Conservation (phyloP, 1,140 invertebrate species). For the Microplitis mediator region DNA sequence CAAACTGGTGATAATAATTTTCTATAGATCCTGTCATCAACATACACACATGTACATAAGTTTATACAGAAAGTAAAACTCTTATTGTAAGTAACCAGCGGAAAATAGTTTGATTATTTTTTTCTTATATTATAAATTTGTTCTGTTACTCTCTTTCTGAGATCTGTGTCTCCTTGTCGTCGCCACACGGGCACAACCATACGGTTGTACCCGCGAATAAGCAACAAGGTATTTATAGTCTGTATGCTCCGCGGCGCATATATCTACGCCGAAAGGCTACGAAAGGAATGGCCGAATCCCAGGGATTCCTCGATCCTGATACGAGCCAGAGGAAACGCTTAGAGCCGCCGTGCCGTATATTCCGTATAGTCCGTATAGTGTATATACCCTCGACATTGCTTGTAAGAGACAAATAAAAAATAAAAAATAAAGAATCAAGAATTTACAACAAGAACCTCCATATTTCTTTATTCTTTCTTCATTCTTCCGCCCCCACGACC, state of each 20-base stretch:
- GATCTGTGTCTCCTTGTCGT: constrained; percentile 1
- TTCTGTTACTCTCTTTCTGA: not conserved
- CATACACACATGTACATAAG: too few species aligned
- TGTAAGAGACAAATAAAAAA: constrained; percentile 9
- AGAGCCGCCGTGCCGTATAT: not conserved
- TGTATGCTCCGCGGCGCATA: constrained; percentile 23
- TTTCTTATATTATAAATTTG: not conserved
- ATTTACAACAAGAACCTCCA: not conserved
- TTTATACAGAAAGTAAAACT: too few species aligned
- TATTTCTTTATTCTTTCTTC: constrained; percentile 21
- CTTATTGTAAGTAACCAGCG: too few species aligned
- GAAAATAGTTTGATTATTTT: not conserved
- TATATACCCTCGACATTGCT: not conserved
- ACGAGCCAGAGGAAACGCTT: constrained; percentile 3
- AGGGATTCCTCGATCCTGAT: constrained; percentile 42
- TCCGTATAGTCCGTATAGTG: too few species aligned
- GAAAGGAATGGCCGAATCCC: constrained; percentile 44
- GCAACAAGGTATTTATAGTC: constrained; percentile 49
- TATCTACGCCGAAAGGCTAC: constrained; percentile 35
- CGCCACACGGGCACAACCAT: constrained; percentile 7
- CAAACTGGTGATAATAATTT: not conserved
- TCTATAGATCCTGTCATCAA: too few species aligned
- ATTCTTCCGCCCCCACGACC: not conserved
- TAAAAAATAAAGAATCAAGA: not conserved
- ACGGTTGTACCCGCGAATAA: constrained; percentile 36